Evolutionary conservation across 2,797 vertebrate species (phyloP).

Genomic region (Channallabes apus): DNA sequence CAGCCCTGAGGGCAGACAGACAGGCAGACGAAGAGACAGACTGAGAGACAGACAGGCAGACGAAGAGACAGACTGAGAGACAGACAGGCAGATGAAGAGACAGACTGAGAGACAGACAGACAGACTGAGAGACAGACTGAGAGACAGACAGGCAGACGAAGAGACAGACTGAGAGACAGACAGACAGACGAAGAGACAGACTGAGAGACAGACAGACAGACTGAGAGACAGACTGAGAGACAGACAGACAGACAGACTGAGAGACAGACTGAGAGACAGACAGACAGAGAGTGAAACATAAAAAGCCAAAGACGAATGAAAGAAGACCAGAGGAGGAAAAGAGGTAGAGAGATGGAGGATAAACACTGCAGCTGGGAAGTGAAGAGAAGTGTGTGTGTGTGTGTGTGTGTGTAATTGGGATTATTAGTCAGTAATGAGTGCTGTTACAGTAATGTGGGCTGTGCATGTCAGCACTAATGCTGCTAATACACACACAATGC

Average conservation of each 20-base stretch:
- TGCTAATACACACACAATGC: constrained; percentile 30
- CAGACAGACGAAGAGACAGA: not conserved
- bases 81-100: not conserved
- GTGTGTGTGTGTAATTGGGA: constrained; percentile 32
- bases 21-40: not conserved
- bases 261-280: not conserved
- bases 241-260: not conserved
- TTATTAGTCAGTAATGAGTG: constrained; percentile 47
- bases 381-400: not conserved
- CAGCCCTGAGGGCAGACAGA: constrained; percentile 54
- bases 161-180: not conserved
- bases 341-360: not conserved
- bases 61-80: not conserved
- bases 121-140: not conserved
- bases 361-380: constrained; percentile 23
- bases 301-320: not conserved
- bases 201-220: constrained; percentile 55
- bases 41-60: not conserved
- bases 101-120: not conserved
- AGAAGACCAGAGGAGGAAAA: not conserved
- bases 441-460: constrained; percentile 44
- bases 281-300: not conserved
- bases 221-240: not conserved
- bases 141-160: not conserved
- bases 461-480: constrained; percentile 34